Conservation (phyloP, 1,140 invertebrate genomes). For the Drosophila lacertosa region DNA sequence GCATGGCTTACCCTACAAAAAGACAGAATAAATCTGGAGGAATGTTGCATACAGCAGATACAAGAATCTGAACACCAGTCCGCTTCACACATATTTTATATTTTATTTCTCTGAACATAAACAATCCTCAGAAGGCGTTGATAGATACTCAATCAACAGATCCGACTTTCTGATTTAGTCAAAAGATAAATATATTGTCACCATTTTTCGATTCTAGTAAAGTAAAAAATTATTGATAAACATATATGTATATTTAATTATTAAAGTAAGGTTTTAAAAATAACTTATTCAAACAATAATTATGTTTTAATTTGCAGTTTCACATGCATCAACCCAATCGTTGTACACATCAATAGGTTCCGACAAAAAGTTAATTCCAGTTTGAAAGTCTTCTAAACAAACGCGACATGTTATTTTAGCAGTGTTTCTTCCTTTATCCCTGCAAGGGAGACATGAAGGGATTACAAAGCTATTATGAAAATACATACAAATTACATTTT, state of each 20-base stretch:
- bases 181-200: too few relatives aligned
- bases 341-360: conserved; percentile 99
- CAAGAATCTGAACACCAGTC: too few relatives aligned
- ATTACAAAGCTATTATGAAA: conserved; percentile 1
- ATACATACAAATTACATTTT: conserved; percentile 93
- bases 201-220: too few relatives aligned
- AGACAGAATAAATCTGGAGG: too few relatives aligned
- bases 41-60: too few relatives aligned
- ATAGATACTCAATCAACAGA: too few relatives aligned
- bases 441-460: conserved; percentile 85
- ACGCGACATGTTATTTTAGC: conserved; percentile 97
- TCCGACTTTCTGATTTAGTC: too few relatives aligned
- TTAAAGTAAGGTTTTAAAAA: not conserved
- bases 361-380: conserved; percentile 97
- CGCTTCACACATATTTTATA: too few relatives aligned
- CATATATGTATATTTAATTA: not conserved
- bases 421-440: conserved; percentile 96
- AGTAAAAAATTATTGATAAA: too few relatives aligned
- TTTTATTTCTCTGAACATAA: too few relatives aligned
- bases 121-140: too few relatives aligned
- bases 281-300: not conserved
- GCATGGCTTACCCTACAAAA: too few relatives aligned
- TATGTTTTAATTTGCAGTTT: conserved; percentile 91
- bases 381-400: conserved; percentile 98
- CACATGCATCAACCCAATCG: conserved; percentile 99